Base-by-base conservation (phyloP, 2,888 invertebrate species). In the Antitype chi region DNA sequence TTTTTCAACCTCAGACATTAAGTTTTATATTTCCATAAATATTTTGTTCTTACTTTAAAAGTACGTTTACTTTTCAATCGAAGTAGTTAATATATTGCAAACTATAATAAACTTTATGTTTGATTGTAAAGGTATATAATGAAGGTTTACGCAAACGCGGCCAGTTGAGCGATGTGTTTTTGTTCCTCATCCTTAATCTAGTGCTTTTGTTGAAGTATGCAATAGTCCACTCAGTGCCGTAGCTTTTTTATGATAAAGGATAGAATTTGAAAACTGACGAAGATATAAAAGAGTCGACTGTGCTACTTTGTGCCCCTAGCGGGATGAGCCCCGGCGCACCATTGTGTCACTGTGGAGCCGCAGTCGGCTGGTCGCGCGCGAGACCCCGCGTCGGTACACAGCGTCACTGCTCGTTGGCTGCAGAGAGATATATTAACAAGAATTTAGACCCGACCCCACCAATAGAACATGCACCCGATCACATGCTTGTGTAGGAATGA, bases 331-430 rank as follows among this genome's bases (percentile, higher is more conserved):
- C 69, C 59, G 62, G 84, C 81, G 90, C 93, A 91, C 91, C 84
- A 92, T 91, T 85, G 93, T 92, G 85, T 93, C 94, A 87, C 92
- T 92, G 93, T 93, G 94, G 81, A 93, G 91, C 68, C 93, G 91
- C 78, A 90, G 91, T 59, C 94, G 92, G 82, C 89, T 88, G 84
- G 87, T 85, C 70, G 89, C 81, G 81, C 89, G 88, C 69, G 86
- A 78, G 81, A 87, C 86, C 74, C 85, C 77, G 73, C 88, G 86
- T 57, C 85, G 80, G 81, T 82, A 85, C 57, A 89, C 85, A 80
- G 88, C 90, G 81, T 81, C 86, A 83, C 87, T 80, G 79, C 88
- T 86, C 74, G 84, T 85, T 82, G 87, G 90, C 91, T 91, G 90
- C 85, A 74, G 78, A 86, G 81, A 85, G 86, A 89, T 73, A 86